Evolutionary conservation across 2,888 invertebrate genomes (phyloP), one percentile per base, ranked within the genome.

Genomic region (Diaprepes abbreviatus): DNA sequence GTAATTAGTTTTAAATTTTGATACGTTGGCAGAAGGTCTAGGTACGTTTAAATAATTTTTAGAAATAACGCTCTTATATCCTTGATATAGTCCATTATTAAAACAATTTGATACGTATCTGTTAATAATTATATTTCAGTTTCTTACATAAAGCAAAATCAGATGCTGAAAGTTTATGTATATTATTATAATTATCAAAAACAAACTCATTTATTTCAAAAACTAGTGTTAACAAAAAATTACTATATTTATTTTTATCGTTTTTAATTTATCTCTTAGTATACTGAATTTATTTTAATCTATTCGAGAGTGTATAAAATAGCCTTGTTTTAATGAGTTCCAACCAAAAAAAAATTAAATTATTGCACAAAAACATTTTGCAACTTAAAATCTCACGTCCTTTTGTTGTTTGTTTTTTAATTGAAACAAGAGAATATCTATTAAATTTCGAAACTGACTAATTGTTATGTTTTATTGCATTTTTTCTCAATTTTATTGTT

Each of bases 351-450:
- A 58, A 58, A 54, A 59, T 45, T 33, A 59, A 28, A 59, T 59
- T 6, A 28, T 62, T 62, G 50, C 62, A 62, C 14, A 50, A 62
- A 45, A 59, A 33, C 31, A 12, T 62, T 17, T 62, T 21, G 62
- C 62, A 62, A 62, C 16, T 35, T 21, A 9, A 50, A 62, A 50
- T 62, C 62, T 62, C 62, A 62, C 50, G 62, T 62, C 62, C 62
- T 62, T 62, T 62, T 50, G 19, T 50, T 59, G 6, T 9, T 31
- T 57, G 38, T 40, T 12, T 21, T 7, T 38, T 10, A 57, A 57
- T 38, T 57, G 40, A 24, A 38, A 35, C 57, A 28, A 7, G 6
- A n/a, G 33, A 36, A 19, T 57, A 57, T 40, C 24, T 48, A 14
- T 28, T 48, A 28, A 10, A 48, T 48, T 48, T 48, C 28, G 2